Conservation (phyloP, 2,113 vertebrate genomes). For the Forbesichthys agassizii region DNA sequence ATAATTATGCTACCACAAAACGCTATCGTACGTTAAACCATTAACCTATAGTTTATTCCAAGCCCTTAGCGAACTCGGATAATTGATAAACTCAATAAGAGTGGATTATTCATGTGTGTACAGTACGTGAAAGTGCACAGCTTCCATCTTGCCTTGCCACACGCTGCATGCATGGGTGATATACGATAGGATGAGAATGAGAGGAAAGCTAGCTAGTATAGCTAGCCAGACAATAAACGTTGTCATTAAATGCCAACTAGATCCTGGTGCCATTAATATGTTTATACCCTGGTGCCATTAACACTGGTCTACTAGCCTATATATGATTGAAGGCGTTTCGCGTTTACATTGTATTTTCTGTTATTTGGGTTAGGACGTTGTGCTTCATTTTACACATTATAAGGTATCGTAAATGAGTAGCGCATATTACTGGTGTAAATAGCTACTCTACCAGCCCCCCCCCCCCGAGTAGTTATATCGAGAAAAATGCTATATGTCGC, state of each 20-base stretch:
- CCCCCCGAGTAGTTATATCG: slow-evolving; percentile 41
- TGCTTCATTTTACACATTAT: not conserved
- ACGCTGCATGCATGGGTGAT: no score
- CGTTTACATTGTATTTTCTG: no score
- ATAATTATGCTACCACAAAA: not conserved
- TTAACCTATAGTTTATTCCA: no score
- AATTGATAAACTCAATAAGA: no score
- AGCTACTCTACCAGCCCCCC: slow-evolving; percentile 30
- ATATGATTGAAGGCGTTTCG: not conserved
- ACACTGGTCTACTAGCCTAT: slow-evolving; percentile 4
- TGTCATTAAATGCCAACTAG: slow-evolving; percentile 38
- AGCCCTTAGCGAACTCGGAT: no score
- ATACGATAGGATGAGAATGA: no score
- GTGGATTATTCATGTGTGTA: no score
- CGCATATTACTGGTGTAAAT: slow-evolving; percentile 3
- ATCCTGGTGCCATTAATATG: slow-evolving; percentile 23
- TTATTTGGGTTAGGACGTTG: not conserved
- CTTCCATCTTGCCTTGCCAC: no score
- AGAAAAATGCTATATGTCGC: slow-evolving; percentile 36
- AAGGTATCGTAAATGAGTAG: slow-evolving; percentile 1
- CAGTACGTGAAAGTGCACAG: no score
- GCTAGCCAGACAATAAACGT: slow-evolving; percentile 6
- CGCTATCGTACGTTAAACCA: no score
- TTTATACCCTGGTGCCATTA: slow-evolving; percentile 16
- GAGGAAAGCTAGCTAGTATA: slow-evolving; percentile 20